Evolutionary conservation across 2,888 invertebrate species (phyloP).

Genomic region (Lomographa bimaculata): DNA sequence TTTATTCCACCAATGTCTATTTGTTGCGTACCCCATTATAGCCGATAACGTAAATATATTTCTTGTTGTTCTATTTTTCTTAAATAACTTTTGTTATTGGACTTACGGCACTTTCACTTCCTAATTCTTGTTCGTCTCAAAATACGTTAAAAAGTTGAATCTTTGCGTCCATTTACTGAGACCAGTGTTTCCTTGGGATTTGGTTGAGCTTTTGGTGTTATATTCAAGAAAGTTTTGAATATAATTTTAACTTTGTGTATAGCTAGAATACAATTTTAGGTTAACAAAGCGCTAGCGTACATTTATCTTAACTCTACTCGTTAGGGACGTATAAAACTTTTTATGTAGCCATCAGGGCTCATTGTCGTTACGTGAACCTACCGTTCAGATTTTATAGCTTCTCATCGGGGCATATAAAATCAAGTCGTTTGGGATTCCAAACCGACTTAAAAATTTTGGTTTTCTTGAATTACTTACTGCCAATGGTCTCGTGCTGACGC

Average conservation of each 20-base stretch:
- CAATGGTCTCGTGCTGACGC: too few species aligned
- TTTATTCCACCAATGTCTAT: too few species aligned
- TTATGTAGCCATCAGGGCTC: constrained; percentile 32
- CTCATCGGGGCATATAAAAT: constrained; percentile 23
- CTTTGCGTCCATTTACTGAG: constrained; percentile 32
- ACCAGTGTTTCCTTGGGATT: constrained; percentile 34
- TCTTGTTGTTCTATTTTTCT: constrained; percentile 12
- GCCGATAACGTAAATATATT: constrained; percentile 13
- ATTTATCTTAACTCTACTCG: constrained; percentile 26
- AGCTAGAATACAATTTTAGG: constrained; percentile 31
- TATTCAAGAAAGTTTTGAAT: constrained; percentile 32
- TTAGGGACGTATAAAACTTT: constrained; percentile 32
- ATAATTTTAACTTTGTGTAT: constrained; percentile 34
- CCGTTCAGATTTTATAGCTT: constrained; percentile 30
- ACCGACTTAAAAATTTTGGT: constrained; percentile 1
- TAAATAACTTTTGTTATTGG: constrained; percentile 25
- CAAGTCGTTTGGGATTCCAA: constrained; percentile 14
- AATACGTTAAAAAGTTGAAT: constrained; percentile 36
- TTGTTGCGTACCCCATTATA: too few species aligned
- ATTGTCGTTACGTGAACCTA: constrained; percentile 29
- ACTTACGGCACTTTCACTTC: constrained; percentile 21
- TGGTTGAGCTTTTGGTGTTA: constrained; percentile 31
- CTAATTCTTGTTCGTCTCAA: constrained; percentile 28
- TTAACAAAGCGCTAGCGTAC: constrained; percentile 20
- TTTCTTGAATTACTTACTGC: constrained; percentile 2